Base-by-base conservation (phyloP, 2,888 invertebrate genomes). In the Pegoplata infirma region DNA sequence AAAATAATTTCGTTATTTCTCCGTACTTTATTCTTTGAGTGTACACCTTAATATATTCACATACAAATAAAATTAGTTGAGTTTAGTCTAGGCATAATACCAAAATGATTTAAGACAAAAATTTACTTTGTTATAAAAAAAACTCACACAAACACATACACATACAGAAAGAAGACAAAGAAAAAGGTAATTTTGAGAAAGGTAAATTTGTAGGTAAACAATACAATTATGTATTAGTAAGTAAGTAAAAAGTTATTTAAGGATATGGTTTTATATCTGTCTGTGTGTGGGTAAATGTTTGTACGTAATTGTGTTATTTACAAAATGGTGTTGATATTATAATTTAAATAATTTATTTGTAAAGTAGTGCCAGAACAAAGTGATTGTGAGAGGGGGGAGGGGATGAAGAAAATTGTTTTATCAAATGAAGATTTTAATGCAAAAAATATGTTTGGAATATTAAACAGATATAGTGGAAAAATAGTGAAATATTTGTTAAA, bases 321-420 rank as follows among this genome's bases (percentile, higher is more conserved):
- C 16, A 14, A 61, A 67, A 61, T 55, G 66, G 61, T 77, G 77
- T 77, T 77, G 77, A 77, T 77, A 72, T 77, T 72, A 67, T 72
- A 72, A 77, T 77, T 72, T 72, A 71, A 77, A 77, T 77, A 77
- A 77, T 72, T 77, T 77, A 72, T 77, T 67, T 72, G 72, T 72
- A 63, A 72, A 67, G 61, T 12, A n/a, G n/a, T 71, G 53, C 55
- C 25, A 25, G 6, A 25, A 5, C 66, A 66, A 59, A 69, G 49
- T 55, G 46, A 17, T 23, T 40, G 16, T 21, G 44, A 49, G 47
- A 7, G 46, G 49, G n/a, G 36, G 49, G 49, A n/a, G n/a, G n/a
- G 49, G 5, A 14, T 23, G 10, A 47, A 47, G 47, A 47, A 36
- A 67, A 77, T 61, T 77, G 72, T 73, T 63, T 66, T 77, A 71